phyloP scores from a whole-genome alignment of 1,140 invertebrate genomes.

The Drosophila bocki region DNA sequence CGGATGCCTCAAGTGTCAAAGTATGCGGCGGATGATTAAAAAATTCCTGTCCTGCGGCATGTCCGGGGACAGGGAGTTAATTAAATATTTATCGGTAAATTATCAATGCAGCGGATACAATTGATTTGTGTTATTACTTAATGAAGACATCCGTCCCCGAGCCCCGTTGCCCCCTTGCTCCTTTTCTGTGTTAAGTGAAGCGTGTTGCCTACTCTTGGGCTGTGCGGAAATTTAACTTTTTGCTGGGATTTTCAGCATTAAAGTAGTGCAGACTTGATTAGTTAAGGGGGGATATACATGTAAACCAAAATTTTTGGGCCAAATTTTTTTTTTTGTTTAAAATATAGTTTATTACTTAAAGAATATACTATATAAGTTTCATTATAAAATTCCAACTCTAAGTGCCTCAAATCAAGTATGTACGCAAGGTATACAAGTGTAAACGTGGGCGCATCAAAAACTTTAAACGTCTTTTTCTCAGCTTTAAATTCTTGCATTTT shows the following conservation, averaged over 20 bases:
- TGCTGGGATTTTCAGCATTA: not conserved
- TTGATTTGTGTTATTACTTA: slow-evolving; percentile 58
- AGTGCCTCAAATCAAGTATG: no score
- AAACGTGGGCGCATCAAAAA: no score
- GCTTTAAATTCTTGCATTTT: no score
- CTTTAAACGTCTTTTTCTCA: no score
- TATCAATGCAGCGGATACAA: slow-evolving; percentile 52
- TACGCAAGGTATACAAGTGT: no score
- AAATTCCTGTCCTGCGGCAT: slow-evolving; percentile 54
- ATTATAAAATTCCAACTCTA: no score
- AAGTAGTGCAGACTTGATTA: not conserved
- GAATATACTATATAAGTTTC: no score
- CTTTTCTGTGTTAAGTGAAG: not conserved
- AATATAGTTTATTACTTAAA: no score
- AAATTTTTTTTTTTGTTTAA: no score
- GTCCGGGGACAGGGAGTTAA: slow-evolving; percentile 43
- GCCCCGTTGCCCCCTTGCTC: not conserved
- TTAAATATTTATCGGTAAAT: slow-evolving; percentile 51
- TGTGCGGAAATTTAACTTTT: not conserved
- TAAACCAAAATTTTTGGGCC: no score
- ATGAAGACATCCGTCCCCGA: slow-evolving; percentile 26
- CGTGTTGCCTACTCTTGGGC: slow-evolving; percentile 43
- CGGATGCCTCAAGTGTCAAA: slow-evolving; percentile 68
- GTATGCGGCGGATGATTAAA: slow-evolving; percentile 76
- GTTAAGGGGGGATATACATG: no score